phyloP scores from a whole-genome alignment of 2,797 vertebrate genomes.

The Valencia hispanica region DNA sequence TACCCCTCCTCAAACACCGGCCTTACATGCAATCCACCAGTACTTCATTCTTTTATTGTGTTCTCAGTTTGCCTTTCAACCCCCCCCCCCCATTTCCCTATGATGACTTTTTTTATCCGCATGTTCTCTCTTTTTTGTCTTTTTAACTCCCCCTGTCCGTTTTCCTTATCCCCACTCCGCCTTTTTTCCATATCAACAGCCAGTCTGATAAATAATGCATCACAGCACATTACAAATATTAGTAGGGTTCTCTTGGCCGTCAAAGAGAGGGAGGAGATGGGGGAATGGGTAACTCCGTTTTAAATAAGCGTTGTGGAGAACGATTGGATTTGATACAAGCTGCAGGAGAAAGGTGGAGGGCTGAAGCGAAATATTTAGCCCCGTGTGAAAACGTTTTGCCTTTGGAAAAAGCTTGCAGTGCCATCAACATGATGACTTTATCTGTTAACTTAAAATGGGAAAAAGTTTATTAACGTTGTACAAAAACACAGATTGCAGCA shows the following conservation, averaged over 20 bases:
- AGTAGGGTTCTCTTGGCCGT: slow-evolving; percentile 77
- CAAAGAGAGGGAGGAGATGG: slow-evolving; percentile 66
- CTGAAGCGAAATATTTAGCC: slow-evolving; percentile 53
- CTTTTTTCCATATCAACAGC: slow-evolving; percentile 77
- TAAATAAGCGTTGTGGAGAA: slow-evolving; percentile 64
- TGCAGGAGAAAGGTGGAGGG: slow-evolving; percentile 57
- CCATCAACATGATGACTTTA: slow-evolving; percentile 61
- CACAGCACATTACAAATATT: slow-evolving; percentile 83
- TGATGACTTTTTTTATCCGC: slow-evolving; percentile 19
- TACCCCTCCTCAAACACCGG: slow-evolving; percentile 32
- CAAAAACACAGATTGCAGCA: slow-evolving; percentile 67
- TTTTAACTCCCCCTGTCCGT: slow-evolving; percentile 43
- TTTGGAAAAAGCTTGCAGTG: slow-evolving; percentile 46
- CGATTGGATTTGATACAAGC: slow-evolving; percentile 67
- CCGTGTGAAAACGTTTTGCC: slow-evolving; percentile 27
- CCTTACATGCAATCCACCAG: not conserved
- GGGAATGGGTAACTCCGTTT: slow-evolving; percentile 66
- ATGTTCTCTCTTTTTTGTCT: slow-evolving; percentile 30
- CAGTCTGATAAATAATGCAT: slow-evolving; percentile 84
- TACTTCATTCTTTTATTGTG: slow-evolving; percentile 9
- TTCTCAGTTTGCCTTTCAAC: slow-evolving; percentile 38
- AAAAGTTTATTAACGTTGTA: slow-evolving; percentile 64
- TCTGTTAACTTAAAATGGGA: slow-evolving; percentile 53
- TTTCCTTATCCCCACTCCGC: slow-evolving; percentile 51
- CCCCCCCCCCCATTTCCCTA: slow-evolving; percentile 22